Evolutionary conservation across 2,888 invertebrate genomes (phyloP).

Genomic region (Sphaeridia pumilis): DNA sequence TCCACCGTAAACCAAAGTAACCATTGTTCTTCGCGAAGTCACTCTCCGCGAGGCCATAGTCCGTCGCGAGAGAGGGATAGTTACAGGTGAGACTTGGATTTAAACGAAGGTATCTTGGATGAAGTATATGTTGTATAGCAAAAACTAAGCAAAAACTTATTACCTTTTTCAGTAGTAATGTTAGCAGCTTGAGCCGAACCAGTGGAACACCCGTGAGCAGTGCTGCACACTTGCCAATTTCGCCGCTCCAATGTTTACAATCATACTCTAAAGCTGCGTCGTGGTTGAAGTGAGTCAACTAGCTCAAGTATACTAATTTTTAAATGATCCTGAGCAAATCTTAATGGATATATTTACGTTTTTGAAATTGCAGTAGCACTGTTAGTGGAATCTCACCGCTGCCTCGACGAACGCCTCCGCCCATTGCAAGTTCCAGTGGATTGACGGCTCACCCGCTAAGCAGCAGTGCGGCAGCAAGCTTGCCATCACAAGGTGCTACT

Average conservation of each 20-base stretch:
- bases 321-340: too few species aligned
- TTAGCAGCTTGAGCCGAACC: constrained; percentile 66
- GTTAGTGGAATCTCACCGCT: constrained; percentile 39
- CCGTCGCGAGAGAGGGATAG: constrained; percentile 70
- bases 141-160: neutral
- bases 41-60: constrained; percentile 66
- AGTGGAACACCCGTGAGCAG: constrained; percentile 52
- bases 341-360: too few species aligned
- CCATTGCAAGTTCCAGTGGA: too few species aligned
- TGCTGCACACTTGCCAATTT: constrained; percentile 29
- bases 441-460: too few species aligned
- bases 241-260: constrained; percentile 29
- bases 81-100: constrained; percentile 73
- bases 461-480: neutral
- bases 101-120: too few species aligned
- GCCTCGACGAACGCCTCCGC: constrained; percentile 47
- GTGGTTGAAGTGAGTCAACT: constrained; percentile 32
- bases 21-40: constrained; percentile 38
- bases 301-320: too few species aligned
- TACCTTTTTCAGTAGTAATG: constrained; percentile 53
- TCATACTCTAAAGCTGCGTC: constrained; percentile 29
- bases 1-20: constrained; percentile 21
- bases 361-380: too few species aligned
- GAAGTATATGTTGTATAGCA: neutral
- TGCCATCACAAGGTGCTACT: constrained; percentile 13